Base-by-base conservation (phyloP, 2,113 vertebrate species). In the Parotia lawesii region DNA sequence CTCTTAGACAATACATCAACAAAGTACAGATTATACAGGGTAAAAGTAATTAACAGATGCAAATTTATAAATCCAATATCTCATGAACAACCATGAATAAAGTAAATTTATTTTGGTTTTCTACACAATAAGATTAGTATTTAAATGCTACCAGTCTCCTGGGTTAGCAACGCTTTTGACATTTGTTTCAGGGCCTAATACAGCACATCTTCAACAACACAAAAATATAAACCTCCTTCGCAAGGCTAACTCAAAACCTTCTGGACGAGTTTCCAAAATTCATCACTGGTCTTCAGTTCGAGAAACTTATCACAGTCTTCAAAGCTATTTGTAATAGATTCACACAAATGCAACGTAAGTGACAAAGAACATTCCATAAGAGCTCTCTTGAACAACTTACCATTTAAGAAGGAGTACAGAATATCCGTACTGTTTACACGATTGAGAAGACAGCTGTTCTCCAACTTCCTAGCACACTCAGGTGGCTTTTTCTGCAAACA, bases 11-110 rank as follows among this genome's bases (percentile, higher is more conserved):
- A 89, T 38, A 83, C 56, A 91, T 88, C 58, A 94, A 77, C 64
- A 75, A 90, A 91, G 47, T 35, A 94, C 71, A 85, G 88, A 94
- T 93, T 90, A 95, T n/a, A 87, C 19, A 87, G 24, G 29, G 85
- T 48, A 93, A 76, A 95, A 91, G 72, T 88, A 94, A 90, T 90
- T 96, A 95, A 93, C 67, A 90, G 82, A 93, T 92, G 82, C 82
- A 94, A 94, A 88, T 93, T 77, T 87, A 50, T 35, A 94, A 95
- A 92, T 74, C 78, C 27, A 38, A 0, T 53, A 54, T 57, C 61
- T 80, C 84, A 66, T 12, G 54, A 91, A 93, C 29, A 80, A 38
- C 78, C 62, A 90, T 1, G 2, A 95, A 69, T 56, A 69, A 87
- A 89, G 62, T 60, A 85, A 69, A 76, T 83, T 75, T 85, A 73